Base-by-base conservation (phyloP, 2,797 vertebrate genomes). In the Alcedo atthis region DNA sequence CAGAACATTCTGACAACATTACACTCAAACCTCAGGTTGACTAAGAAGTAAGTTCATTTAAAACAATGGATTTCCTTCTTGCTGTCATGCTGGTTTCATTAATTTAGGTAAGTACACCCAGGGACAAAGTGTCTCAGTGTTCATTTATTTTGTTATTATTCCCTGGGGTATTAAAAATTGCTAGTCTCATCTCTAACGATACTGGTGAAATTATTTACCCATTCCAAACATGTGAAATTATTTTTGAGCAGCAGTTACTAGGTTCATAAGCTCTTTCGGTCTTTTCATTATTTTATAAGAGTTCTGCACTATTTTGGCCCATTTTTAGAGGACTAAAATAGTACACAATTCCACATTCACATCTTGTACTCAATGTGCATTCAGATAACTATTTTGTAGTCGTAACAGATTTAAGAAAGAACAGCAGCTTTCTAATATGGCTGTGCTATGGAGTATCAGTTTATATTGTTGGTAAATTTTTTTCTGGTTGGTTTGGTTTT, bases 151-250 rank as follows among this genome's bases (percentile, higher is more conserved):
- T 58, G 88, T 35, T 49, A 59, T 66, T 93, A 81, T 75, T 92
- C 89, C 33, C 10, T 45, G 8, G 75, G 59, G 80, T 70, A 87
- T 77, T 77, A 82, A 93, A 95, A 90, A 95, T 92, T 66, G 12
- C 51, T 81, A 73, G 92, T 82, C 90, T 94, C 88, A 95, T 96
- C 94, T 96, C 92, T 92, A 91, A 95, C 87, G 85, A 84, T 58
- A 58, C 59, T 90, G 46, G 77, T 91, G 57, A 97, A 96, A 97
- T 93, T 59, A 96, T 43, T 89, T 94, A 96, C 76, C 75, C 90
- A 8, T 90, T 92, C 96, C 90, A 93, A 85, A 92, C 68, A 91
- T 62, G 53, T 90, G 89, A 90, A 53, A 96, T 64, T 62, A 90
- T 94, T 95, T 94, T 93, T 90, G 33, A 88, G 76, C n/a, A 86